These are phyloP conservation scores for Anadara kagoshimensis DNA, from an alignment of 1,140 invertebrate genomes.

Conservation along the genomic window DNA sequence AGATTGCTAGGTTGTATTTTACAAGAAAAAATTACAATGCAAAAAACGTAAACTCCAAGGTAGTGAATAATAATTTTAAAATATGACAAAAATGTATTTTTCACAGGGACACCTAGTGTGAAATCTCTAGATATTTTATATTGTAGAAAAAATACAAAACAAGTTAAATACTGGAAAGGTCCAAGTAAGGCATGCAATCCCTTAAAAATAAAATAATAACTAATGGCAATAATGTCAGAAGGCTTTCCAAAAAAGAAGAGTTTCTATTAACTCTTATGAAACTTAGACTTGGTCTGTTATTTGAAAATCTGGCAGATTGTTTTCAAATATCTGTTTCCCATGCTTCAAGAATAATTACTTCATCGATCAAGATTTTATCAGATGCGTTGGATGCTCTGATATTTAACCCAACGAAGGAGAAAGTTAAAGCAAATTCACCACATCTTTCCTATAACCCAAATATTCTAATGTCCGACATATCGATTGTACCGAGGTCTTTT, in stretches of 20 bases:
- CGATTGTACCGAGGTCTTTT: conserved; percentile 19
- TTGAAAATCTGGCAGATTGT: conserved; percentile 21
- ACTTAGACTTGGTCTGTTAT: conserved; percentile 21
- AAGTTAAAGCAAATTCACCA: conserved; percentile 18
- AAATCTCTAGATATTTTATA: conserved; percentile 3
- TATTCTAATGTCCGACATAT: conserved; percentile 21
- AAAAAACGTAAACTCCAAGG: too few relatives aligned
- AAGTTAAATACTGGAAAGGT: conserved; percentile 14
- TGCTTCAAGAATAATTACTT: conserved; percentile 21
- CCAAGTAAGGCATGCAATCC: background rate
- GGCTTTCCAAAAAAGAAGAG: conserved; percentile 11
- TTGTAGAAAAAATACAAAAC: background rate
- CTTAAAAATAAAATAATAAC: background rate
- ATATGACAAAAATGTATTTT: conserved; percentile 7
- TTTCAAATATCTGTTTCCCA: conserved; percentile 20
- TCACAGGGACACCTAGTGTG: conserved; percentile 1
- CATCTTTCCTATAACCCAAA: conserved; percentile 6
- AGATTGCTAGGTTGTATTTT: too few relatives aligned
- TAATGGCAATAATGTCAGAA: background rate
- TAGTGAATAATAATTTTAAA: too few relatives aligned
- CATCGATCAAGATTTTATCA: conserved; percentile 16
- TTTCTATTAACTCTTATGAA: conserved; percentile 23
- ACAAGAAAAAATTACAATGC: too few relatives aligned
- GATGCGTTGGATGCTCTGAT: conserved; percentile 5
- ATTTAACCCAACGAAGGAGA: conserved; percentile 24